Conservation (phyloP, 2,113 vertebrate genomes). For the Hipposideros armiger region DNA sequence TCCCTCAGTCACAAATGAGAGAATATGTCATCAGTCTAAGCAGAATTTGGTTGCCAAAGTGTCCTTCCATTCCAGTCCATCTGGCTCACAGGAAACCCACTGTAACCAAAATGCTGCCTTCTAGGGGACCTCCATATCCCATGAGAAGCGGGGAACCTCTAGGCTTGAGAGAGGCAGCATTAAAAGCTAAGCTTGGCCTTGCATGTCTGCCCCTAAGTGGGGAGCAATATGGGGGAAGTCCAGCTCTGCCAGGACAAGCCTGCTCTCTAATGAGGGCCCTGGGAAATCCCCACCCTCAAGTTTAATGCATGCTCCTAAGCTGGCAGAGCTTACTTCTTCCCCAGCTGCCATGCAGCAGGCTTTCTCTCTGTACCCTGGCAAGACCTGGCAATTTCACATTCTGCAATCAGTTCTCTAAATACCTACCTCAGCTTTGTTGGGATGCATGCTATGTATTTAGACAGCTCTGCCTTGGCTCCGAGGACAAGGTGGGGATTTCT, state of each 20-base stretch:
- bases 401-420: not conserved
- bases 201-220: not conserved
- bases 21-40: not conserved
- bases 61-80: not conserved
- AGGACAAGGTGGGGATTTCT: not conserved
- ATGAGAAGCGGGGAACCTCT: not conserved
- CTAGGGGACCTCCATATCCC: not conserved
- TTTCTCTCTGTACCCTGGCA: not conserved
- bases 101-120: not conserved
- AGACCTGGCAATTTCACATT: not conserved
- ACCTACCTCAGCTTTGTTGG: not conserved
- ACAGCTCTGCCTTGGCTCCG: not conserved
- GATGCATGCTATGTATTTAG: not conserved
- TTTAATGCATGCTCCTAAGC: not conserved
- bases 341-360: not conserved
- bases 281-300: constrained; percentile 24
- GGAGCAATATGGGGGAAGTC: not conserved
- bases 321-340: not conserved
- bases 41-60: not conserved
- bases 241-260: not conserved
- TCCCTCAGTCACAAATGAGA: not conserved
- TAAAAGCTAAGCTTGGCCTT: not conserved
- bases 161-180: not conserved
- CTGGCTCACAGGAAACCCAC: not conserved
- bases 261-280: not conserved